These are phyloP conservation scores for Drepana falcataria DNA, from an alignment of 2,888 invertebrate species.

Conservation along the genomic window DNA sequence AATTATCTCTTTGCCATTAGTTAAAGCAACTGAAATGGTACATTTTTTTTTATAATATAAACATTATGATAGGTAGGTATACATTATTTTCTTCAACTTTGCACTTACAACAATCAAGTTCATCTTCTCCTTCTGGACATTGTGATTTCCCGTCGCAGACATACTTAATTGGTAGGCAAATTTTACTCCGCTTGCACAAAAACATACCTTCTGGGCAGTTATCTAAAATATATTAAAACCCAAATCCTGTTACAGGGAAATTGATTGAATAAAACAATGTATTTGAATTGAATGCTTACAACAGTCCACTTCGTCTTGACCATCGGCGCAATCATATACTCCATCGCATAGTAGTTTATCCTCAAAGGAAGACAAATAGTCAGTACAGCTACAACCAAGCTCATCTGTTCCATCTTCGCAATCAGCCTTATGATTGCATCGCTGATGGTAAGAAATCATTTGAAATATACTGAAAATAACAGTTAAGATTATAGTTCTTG, in stretches of 20 bases:
- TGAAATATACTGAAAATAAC: conserved; percentile 80
- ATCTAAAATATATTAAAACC: conserved; percentile 52
- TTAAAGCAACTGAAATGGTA: conserved; percentile 80
- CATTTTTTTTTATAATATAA: conserved; percentile 2
- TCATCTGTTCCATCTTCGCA: conserved; percentile 93
- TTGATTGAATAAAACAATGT: too few relatives aligned
- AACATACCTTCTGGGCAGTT: conserved; percentile 79
- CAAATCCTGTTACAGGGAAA: neutral
- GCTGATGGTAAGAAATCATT: conserved; percentile 75
- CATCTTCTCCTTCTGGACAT: conserved; percentile 86
- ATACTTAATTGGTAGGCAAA: conserved; percentile 79
- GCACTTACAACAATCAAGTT: conserved; percentile 86
- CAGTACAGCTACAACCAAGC: conserved; percentile 83
- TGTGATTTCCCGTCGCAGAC: conserved; percentile 83
- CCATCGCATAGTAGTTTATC: conserved; percentile 86
- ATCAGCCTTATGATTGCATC: conserved; percentile 84
- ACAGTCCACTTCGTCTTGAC: conserved; percentile 86
- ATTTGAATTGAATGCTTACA: conserved; percentile 64
- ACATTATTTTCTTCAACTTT: neutral
- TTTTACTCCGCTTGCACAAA: conserved; percentile 80
- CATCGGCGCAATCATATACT: conserved; percentile 84
- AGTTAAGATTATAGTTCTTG: conserved; percentile 1
- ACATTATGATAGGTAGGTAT: neutral
- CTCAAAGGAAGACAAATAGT: conserved; percentile 76
- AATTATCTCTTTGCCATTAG: conserved; percentile 80